Percentiles rank a stretch among this genome's conserved stretches.
Evolutionary conservation across 2,888 invertebrate genomes (phyloP).

Genomic region (Ypsolopha sequella): DNA sequence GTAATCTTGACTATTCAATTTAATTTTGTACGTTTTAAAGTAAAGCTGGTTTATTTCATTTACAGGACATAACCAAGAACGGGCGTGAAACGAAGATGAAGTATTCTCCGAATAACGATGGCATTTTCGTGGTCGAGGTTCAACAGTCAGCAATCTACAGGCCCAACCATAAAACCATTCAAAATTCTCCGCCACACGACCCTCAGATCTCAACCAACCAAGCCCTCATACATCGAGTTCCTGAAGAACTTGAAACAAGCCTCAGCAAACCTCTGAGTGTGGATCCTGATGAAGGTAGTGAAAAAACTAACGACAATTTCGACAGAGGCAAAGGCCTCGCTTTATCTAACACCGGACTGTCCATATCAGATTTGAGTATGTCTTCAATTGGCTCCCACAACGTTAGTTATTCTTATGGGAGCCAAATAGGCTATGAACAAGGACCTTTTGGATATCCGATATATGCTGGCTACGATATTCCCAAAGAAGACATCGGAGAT

Average conservation of each 20-base stretch:
- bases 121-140: constrained; percentile 81
- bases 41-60: constrained; percentile 8
- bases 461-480: constrained; percentile 70
- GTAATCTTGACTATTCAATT: too few relatives aligned
- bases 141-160: constrained; percentile 54
- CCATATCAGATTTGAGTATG: constrained; percentile 84
- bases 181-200: constrained; percentile 43
- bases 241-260: constrained; percentile 41
- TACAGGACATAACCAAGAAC: constrained; percentile 78
- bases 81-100: constrained; percentile 82
- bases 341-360: constrained; percentile 79
- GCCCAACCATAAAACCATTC: constrained; percentile 41
- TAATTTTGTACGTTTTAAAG: too few relatives aligned
- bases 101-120: constrained; percentile 78
- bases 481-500: constrained; percentile 40
- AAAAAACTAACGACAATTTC: constrained; percentile 34
- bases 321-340: constrained; percentile 58
- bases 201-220: constrained; percentile 62
- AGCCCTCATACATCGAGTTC: constrained; percentile 55
- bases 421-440: constrained; percentile 81
- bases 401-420: constrained; percentile 83
- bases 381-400: constrained; percentile 79
- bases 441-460: constrained; percentile 79
- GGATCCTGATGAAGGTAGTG: constrained; percentile 37
- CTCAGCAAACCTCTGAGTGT: constrained; percentile 17